A percentile compares a stretch with the other conserved stretches of the same genome.
These are phyloP conservation scores for Catharus bicknelli DNA, from an alignment of 2,113 vertebrate species.

Conservation along the genomic window DNA sequence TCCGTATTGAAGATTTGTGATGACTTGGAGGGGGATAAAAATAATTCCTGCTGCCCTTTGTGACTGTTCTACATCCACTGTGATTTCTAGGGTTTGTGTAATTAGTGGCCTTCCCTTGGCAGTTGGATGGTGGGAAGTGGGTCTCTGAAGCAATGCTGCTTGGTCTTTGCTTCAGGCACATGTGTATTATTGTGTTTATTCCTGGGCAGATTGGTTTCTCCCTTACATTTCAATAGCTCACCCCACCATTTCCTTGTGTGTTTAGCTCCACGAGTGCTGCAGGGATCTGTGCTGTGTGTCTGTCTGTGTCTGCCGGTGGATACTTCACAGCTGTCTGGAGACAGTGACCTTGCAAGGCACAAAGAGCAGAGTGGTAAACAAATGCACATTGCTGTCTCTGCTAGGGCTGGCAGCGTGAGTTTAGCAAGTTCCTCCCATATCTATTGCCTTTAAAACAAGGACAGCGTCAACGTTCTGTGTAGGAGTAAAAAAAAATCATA, in stretches of 20 bases:
- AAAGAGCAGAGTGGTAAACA: background rate
- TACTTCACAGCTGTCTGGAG: background rate
- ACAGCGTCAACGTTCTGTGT: background rate
- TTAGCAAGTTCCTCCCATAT: background rate
- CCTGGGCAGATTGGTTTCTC: background rate
- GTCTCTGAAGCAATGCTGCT: background rate
- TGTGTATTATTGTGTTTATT: background rate
- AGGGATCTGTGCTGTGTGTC: background rate
- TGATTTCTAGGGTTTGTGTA: background rate
- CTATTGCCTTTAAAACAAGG: background rate
- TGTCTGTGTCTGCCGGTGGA: background rate
- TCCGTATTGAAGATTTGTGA: background rate
- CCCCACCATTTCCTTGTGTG: background rate
- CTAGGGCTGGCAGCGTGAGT: background rate
- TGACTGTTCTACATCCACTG: background rate
- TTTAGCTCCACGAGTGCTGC: background rate
- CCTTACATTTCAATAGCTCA: background rate
- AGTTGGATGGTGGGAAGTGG: background rate
- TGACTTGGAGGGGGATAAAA: background rate
- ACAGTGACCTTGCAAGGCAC: fast-evolving
- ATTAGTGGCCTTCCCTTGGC: background rate
- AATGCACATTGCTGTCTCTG: background rate
- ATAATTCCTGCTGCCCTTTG: background rate
- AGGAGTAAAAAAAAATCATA: background rate
- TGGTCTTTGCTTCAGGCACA: background rate